phyloP scores from a whole-genome alignment of 2,113 vertebrate species.

The Rhinolophus sinicus region DNA sequence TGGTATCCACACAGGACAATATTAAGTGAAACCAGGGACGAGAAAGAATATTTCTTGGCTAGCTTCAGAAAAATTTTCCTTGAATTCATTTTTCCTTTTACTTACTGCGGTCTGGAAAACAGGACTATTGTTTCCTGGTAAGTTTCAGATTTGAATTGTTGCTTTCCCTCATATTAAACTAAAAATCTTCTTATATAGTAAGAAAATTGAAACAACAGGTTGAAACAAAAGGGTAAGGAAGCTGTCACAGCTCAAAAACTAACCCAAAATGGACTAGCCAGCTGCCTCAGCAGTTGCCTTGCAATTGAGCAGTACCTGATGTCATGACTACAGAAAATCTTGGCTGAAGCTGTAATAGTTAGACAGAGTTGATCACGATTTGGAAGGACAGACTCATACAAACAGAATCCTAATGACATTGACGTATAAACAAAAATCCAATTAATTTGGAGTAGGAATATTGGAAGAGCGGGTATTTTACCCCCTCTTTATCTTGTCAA shows the following conservation, averaged over 20 bases:
- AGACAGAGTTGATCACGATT: neutral
- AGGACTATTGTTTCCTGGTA: neutral
- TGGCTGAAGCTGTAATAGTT: neutral
- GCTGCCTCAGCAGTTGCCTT: neutral
- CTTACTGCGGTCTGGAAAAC: neutral
- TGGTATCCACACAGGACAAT: neutral
- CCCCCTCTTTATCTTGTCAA: neutral
- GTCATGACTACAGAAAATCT: neutral
- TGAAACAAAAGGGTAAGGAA: neutral
- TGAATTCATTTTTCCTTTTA: constrained; percentile 29
- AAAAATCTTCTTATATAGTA: neutral
- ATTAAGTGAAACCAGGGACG: neutral
- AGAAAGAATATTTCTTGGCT: neutral
- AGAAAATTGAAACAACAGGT: neutral
- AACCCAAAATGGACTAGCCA: neutral
- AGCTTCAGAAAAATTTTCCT: constrained; percentile 15
- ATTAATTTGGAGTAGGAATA: neutral
- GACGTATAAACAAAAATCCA: neutral
- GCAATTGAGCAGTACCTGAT: too few relatives aligned
- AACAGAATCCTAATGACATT: neutral
- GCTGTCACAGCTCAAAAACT: neutral
- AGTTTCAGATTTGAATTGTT: neutral
- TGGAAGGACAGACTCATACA: neutral
- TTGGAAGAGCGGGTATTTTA: neutral
- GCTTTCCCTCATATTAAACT: neutral